Evolutionary conservation across 2,113 vertebrate genomes (phyloP).

Genomic region (Aplodontia rufa): DNA sequence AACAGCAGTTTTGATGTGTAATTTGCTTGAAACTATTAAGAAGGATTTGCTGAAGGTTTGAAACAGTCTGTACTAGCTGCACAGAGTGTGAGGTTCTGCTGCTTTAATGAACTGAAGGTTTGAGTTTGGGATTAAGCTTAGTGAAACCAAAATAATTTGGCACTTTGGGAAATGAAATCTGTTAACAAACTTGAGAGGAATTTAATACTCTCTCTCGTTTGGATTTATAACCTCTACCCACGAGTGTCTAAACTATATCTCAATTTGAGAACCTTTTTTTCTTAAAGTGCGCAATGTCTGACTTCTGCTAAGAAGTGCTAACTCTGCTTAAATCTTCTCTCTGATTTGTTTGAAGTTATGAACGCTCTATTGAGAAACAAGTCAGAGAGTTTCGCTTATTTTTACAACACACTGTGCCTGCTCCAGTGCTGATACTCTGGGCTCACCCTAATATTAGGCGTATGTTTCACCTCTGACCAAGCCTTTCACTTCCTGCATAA

Average conservation of each 20-base stretch:
- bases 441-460: neutral
- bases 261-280: neutral
- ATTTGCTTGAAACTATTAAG: slow-evolving; percentile 77
- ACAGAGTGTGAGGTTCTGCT: slow-evolving; percentile 42
- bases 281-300: neutral
- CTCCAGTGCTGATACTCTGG: neutral
- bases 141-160: slow-evolving; percentile 58
- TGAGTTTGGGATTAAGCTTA: slow-evolving; percentile 39
- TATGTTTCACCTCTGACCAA: neutral
- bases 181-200: neutral
- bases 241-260: neutral
- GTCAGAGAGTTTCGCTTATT: neutral
- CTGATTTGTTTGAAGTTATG: neutral
- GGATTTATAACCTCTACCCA: neutral
- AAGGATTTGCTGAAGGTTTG: slow-evolving; percentile 66
- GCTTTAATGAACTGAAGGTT: slow-evolving; percentile 64
- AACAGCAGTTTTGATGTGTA: slow-evolving; percentile 65
- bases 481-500: neutral
- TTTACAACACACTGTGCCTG: neutral
- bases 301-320: neutral
- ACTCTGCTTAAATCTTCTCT: neutral
- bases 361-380: neutral
- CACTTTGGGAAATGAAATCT: slow-evolving; percentile 56
- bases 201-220: neutral
- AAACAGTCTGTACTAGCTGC: slow-evolving; percentile 67